Base-by-base conservation (phyloP, 2,113 vertebrate genomes). In the Mormyrus iriodes region DNA sequence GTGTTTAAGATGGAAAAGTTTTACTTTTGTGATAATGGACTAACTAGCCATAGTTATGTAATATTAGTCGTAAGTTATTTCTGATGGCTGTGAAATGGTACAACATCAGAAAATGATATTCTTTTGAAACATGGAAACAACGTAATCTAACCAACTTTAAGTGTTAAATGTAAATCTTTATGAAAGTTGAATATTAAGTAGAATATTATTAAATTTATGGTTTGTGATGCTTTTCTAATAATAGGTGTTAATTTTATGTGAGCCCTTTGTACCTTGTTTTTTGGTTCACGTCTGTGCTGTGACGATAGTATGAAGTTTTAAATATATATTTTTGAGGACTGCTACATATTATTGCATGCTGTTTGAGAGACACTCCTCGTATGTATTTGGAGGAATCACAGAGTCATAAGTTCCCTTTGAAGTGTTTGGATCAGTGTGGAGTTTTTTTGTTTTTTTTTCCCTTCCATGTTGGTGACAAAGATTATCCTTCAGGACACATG, bases 391-490 rank as follows among this genome's bases (percentile, higher is more conserved):
- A 42, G 17, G 24, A 27, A 53, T 52, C 46, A n/a, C n/a, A n/a
- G n/a, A n/a, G n/a, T n/a, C 90, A 61, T 24, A 52, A 19, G 24
- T 83, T 51, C 52, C 15, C 65, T 55, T 48, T 88, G 86, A 61
- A 94, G 91, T 93, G 93, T 92, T 93, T 95, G 93, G 93, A 95
- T 94, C 94, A 94, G 93, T 94, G 93, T 94, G 92, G 93, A 94
- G 92, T 89, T 91, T 82, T 90, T 49, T 87, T 89, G 92, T 89
- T 91, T 82, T 90, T 49, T 87, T 89, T 88, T 90, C 85, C 90
- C 89, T 88, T 90, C 89, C 65, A 86, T 86, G 85, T 15, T 48
- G 19, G 44, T 48, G 39, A 24, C 21, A 39, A 46, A 42, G 82
- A 84, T 84, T 82, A 84, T 46, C 19, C 39, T 42, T n/a, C 13